Evolutionary conservation across 2,797 vertebrate species (phyloP), one percentile per base, ranked within the genome.

Genomic region (Pseudochromis fuscus): DNA sequence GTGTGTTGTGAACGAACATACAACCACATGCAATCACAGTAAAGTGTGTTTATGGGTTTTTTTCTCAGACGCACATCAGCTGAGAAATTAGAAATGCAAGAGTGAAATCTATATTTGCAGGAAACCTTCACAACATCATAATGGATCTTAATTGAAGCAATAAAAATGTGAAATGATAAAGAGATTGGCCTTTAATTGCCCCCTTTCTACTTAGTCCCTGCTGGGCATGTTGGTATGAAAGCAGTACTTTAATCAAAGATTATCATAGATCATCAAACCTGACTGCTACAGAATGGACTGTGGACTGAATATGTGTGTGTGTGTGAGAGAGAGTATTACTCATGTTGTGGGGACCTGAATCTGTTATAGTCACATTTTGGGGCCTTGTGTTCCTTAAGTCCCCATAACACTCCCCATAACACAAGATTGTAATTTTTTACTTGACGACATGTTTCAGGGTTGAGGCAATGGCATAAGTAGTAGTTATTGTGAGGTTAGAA

Each of bases 61-160:
- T 58, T 58, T 31, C 30, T 76, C n/a, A 61, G 46, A 61, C 48
- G 33, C 19, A 68, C 56, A 63, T 57, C 15, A 25, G 27, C 53
- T 19, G 60, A 16, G 44, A 84, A 66, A 69, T 72, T 42, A 57
- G 30, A 83, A 76, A 74, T 68, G 12, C 24, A 71, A 50, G 57
- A 65, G 37, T 45, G 51, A 60, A 77, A 89, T 82, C 61, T 57
- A 83, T 83, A 81, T 76, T 71, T 58, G 60, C 77, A 67, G 75
- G 80, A 86, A 84, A 67, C 60, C 52, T 76, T 52, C 24, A 33
- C 44, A 56, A 31, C 77, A 74, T 90, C 87, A 65, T 94, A 93
- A 95, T 93, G 91, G 94, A 86, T 86, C 87, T 83, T 91, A 89
- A 93, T 89, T 88, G 90, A 91, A 87, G 80, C 78, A 67, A 87